Percentiles rank a stretch among this genome's conserved stretches.
phyloP scores from a whole-genome alignment of 2,888 invertebrate genomes.

The Heliconius erato region DNA sequence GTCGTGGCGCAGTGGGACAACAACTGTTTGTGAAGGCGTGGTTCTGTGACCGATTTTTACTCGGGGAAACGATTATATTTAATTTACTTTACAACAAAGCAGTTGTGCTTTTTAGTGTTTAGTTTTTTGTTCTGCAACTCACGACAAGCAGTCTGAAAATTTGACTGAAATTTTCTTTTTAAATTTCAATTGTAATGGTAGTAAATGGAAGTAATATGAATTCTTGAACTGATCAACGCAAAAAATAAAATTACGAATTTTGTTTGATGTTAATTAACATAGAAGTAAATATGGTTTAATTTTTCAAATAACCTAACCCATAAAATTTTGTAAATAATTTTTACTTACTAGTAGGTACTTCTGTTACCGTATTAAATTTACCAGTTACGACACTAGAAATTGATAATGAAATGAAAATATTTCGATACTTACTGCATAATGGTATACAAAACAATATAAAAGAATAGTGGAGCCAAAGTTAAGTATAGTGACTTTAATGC shows the following conservation, averaged over 20 bases:
- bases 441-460: neutral
- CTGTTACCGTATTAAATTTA: neutral
- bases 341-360: no score
- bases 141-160: neutral
- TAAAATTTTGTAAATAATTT: no score
- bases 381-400: neutral
- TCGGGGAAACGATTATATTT: no score
- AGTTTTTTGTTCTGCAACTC: neutral
- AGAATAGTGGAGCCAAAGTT: slow-evolving; percentile 21
- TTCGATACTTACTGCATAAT: neutral
- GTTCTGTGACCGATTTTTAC: no score
- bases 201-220: no score
- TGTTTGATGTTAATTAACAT: neutral
- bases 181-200: no score
- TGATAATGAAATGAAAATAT: neutral
- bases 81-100: neutral
- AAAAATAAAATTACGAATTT: neutral
- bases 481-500: slow-evolving; percentile 60
- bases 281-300: no score
- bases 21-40: neutral
- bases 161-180: no score
- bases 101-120: no score
- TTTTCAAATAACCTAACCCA: no score
- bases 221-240: neutral
- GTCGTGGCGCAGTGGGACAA: neutral